Conservation (phyloP, 2,888 invertebrate species). For the Bugula neritina region DNA sequence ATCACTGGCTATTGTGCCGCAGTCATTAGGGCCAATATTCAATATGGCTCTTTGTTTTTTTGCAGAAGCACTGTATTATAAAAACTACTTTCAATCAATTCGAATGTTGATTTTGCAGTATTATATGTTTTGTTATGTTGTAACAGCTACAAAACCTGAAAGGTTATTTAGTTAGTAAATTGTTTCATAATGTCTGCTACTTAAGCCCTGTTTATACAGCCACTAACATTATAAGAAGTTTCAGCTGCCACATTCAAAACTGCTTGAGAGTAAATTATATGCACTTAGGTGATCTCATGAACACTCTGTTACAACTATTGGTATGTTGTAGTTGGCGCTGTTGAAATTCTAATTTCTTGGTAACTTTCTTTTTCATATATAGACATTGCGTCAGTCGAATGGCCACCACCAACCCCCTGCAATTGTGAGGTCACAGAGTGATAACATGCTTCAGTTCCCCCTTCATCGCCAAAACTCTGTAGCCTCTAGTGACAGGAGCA, state of each 20-base stretch:
- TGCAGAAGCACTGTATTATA: not conserved
- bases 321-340: no score
- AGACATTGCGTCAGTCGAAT: constrained; percentile 1
- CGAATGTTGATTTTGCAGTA: not conserved
- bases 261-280: no score
- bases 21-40: not conserved
- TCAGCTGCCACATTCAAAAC: no score
- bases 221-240: no score
- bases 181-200: no score
- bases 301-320: no score
- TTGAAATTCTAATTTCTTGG: no score
- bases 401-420: not conserved
- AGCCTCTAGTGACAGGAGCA: constrained; percentile 21
- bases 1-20: not conserved
- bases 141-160: not conserved
- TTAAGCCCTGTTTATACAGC: no score
- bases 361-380: no score
- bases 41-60: not conserved
- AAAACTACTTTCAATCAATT: not conserved
- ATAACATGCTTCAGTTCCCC: not conserved
- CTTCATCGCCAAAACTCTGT: not conserved
- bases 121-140: constrained; percentile 6
- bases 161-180: not conserved
- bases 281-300: no score
- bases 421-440: constrained; percentile 9